phyloP scores from a whole-genome alignment of 64 coral and sea anemone genomes.

The Pachyseris speciosa region DNA sequence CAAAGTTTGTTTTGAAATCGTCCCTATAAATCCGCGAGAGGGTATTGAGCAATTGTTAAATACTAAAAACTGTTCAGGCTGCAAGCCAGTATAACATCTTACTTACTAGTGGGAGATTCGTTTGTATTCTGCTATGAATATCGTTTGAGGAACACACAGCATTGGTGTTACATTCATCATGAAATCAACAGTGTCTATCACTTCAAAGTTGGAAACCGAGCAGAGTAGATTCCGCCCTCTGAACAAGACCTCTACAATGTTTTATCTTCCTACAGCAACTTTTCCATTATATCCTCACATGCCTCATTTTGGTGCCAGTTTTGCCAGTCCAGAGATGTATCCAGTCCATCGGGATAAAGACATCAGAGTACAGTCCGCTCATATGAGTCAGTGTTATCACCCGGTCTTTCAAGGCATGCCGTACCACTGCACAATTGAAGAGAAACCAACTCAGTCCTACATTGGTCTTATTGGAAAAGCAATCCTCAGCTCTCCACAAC shows the following conservation, averaged over 20 bases:
- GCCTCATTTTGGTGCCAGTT: background rate
- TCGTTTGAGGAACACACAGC: no score
- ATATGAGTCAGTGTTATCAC: background rate
- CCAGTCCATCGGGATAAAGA: background rate
- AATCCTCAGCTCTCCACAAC: conserved; percentile 61
- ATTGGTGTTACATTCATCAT: no score
- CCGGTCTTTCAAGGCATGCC: background rate
- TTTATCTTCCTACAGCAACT: background rate
- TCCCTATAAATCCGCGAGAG: no score
- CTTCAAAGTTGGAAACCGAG: background rate
- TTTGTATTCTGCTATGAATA: background rate
- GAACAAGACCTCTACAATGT: background rate
- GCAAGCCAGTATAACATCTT: conserved; percentile 1
- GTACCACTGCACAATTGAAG: conserved; percentile 27
- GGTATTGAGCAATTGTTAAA: no score
- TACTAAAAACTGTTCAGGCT: background rate
- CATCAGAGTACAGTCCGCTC: background rate
- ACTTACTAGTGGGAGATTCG: background rate
- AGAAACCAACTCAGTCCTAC: conserved; percentile 72
- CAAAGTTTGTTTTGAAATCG: no score
- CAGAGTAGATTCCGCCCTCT: background rate
- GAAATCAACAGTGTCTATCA: no score
- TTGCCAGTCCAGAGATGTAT: background rate
- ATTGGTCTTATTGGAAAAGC: conserved; percentile 66
- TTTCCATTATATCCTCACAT: background rate